Evolutionary conservation across 2,113 vertebrate species (phyloP).

Genomic region (Coracopsis vasa): DNA sequence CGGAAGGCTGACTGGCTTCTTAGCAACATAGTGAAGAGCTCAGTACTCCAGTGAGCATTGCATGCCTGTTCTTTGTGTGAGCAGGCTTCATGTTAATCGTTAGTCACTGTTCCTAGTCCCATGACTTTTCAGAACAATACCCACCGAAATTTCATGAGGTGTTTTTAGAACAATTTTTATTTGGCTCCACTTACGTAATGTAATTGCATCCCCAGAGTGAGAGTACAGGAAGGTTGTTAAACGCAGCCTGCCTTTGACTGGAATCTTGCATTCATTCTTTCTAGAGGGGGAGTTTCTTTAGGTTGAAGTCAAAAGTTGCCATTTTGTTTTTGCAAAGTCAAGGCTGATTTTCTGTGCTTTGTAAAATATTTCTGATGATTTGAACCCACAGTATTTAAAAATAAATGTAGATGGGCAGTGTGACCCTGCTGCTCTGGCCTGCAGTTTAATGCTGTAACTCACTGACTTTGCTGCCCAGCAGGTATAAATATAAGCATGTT

Average conservation of each 20-base stretch:
- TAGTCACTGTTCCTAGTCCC: background rate
- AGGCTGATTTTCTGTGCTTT: background rate
- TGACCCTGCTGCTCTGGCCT: background rate
- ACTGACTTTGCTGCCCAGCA: background rate
- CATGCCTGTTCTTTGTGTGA: fast-evolving
- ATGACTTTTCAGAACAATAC: background rate
- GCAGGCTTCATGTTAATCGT: background rate
- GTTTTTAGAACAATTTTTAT: background rate
- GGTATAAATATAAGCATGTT: background rate
- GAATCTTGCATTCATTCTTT: background rate
- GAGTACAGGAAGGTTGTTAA: fast-evolving
- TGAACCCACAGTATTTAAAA: background rate
- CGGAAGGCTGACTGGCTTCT: background rate
- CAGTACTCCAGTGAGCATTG: fast-evolving
- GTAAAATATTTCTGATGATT: background rate
- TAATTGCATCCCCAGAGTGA: background rate
- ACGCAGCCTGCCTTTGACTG: background rate
- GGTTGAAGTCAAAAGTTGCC: background rate
- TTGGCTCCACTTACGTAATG: background rate
- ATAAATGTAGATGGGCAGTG: background rate
- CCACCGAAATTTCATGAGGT: background rate
- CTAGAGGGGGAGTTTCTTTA: background rate
- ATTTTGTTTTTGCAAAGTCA: background rate
- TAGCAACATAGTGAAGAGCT: background rate
- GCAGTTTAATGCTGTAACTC: background rate